Evolutionary conservation across 2,113 vertebrate species (phyloP), one percentile per base, ranked within the genome.

Genomic region (Columba janthina): DNA sequence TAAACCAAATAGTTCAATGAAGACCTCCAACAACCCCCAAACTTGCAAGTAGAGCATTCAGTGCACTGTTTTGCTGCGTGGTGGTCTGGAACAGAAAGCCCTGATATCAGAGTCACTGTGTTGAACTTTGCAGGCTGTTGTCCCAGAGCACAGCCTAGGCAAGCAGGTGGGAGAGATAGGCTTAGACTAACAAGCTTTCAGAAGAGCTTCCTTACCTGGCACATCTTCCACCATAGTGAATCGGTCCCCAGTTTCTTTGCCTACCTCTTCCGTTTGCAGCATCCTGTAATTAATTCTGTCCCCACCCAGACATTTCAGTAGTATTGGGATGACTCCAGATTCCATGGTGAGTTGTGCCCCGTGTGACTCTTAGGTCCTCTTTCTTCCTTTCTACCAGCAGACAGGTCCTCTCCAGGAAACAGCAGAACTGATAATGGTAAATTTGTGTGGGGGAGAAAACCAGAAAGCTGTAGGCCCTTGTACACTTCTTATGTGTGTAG

Each of bases 391-490:
- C 44, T 10, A 53, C 38, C 42, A 70, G 42, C 21, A 44, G 40
- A 4, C 2, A 24, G 7, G 14, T 6, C 19, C 15, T 73, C 6
- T 66, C 28, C 64, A 70, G 53, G 51, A 44, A 86, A 36, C 3
- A 31, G 11, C 8, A 24, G 48, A 21, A 6, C 4, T 5, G 32
- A 10, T 44, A 28, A 40, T 4, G 10, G 48, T 80, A 58, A 70
- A 42, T 56, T 26, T 18, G 18, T 5, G 5, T 3, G 13, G 0
- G 5, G 13, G 28, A 82, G 21, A 29, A 79, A 44, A 32, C 0
- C 21, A 66, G 71, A 76, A 50, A 83, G 15, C 20, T 89, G 22
- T 4, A 58, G 12, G 18, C 38, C 12, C 29, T 81, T 42, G 14
- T 38, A 10, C 2, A 5, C 24, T 28, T 38, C 48, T 60, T 5